Evolutionary conservation across 1,140 invertebrate species (phyloP).

Genomic region (Drosophila paulistorum): DNA sequence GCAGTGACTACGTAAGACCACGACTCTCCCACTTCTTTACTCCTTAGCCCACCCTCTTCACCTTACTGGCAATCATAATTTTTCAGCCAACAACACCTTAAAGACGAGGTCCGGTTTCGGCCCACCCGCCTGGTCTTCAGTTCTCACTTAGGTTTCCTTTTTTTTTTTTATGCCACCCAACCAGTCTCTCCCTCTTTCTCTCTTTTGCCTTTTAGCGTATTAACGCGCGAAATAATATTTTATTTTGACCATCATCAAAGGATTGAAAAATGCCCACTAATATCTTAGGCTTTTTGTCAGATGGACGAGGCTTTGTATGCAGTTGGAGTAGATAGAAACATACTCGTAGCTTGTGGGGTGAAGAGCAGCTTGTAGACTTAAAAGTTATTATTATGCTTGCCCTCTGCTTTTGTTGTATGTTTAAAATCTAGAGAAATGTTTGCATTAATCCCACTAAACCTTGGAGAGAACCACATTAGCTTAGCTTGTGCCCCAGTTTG

Average conservation of each 20-base stretch:
- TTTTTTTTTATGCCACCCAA: slow-evolving; percentile 63
- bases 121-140: slow-evolving; percentile 61
- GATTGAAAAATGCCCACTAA: slow-evolving; percentile 80
- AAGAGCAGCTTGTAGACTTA: slow-evolving; percentile 1
- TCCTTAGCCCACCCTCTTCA: background rate
- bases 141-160: slow-evolving; percentile 9
- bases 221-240: slow-evolving; percentile 81
- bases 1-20: slow-evolving; percentile 59
- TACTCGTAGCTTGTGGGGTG: background rate
- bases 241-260: slow-evolving; percentile 80
- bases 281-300: slow-evolving; percentile 78
- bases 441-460: slow-evolving; percentile 10
- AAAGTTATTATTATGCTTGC: slow-evolving; percentile 9
- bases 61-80: slow-evolving; percentile 66
- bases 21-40: background rate
- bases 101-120: slow-evolving; percentile 41
- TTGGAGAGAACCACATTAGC: background rate
- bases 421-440: slow-evolving; percentile 8
- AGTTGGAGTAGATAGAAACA: background rate
- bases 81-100: slow-evolving; percentile 75
- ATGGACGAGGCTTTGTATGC: slow-evolving; percentile 54
- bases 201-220: slow-evolving; percentile 65
- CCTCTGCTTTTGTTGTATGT: background rate
- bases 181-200: slow-evolving; percentile 39
- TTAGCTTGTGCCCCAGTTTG: slow-evolving; percentile 12